These are phyloP conservation scores for Macrophya alboannulata DNA, from an alignment of 2,888 invertebrate genomes.

Conservation along the genomic window DNA sequence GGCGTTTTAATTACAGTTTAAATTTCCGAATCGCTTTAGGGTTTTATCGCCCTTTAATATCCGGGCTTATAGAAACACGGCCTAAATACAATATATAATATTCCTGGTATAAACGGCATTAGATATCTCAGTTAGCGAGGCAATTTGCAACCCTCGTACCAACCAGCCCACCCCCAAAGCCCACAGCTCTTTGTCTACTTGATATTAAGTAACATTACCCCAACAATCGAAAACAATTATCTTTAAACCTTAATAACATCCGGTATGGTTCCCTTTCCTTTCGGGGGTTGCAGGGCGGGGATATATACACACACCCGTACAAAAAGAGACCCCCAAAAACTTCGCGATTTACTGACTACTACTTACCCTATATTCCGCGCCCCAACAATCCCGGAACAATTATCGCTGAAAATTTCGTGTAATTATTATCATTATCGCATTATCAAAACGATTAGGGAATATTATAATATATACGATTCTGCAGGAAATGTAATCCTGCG, in stretches of 20 bases:
- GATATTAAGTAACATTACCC: conserved; percentile 44
- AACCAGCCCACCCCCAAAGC: background rate
- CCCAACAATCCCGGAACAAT: background rate
- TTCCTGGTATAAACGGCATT: conserved; percentile 28
- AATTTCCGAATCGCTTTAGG: background rate
- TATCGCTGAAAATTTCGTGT: background rate
- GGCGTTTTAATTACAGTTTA: background rate
- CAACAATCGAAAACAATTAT: conserved; percentile 45
- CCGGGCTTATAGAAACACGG: background rate
- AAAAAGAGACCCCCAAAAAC: conserved; percentile 1
- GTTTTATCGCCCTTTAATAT: conserved; percentile 17
- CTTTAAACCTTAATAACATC: conserved; percentile 30
- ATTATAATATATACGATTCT: background rate
- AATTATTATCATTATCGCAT: conserved; percentile 4
- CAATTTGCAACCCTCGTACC: conserved; percentile 18
- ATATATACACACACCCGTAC: background rate
- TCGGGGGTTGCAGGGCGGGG: background rate
- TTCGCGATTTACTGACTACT: background rate
- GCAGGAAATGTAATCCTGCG: too few relatives aligned
- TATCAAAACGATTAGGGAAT: background rate
- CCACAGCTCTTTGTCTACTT: conserved; percentile 17
- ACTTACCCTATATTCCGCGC: background rate
- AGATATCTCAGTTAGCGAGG: conserved; percentile 33
- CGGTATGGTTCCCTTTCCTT: background rate
- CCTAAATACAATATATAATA: conserved; percentile 12